Evolutionary conservation across 2,113 vertebrate genomes (phyloP).

Genomic region (Apodemus speciosus): DNA sequence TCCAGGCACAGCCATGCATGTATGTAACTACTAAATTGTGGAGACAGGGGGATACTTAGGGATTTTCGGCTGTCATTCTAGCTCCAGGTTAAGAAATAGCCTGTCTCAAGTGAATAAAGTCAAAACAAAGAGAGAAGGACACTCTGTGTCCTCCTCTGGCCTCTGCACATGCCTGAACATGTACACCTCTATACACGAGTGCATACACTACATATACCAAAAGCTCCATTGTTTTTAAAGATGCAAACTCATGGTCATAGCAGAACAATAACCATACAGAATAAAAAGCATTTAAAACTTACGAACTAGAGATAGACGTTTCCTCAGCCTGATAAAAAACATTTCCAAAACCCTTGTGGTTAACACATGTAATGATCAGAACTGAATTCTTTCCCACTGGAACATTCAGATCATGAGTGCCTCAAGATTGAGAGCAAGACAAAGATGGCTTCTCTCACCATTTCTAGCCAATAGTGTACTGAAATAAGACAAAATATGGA

Average conservation of each 20-base stretch:
- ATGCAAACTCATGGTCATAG: background rate
- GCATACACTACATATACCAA: background rate
- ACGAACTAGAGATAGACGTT: background rate
- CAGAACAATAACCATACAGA: background rate
- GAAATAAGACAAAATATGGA: background rate
- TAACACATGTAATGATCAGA: background rate
- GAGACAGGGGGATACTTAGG: background rate
- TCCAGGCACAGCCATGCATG: background rate
- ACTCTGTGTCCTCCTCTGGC: background rate
- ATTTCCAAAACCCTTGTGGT: background rate
- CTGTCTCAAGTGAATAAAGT: background rate
- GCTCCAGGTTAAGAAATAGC: background rate
- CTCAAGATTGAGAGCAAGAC: background rate
- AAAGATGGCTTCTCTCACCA: background rate
- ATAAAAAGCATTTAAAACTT: background rate
- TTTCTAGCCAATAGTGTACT: background rate
- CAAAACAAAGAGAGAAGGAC: background rate
- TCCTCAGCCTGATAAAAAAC: background rate
- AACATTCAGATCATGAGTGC: background rate
- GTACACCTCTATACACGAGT: background rate
- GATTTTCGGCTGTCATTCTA: background rate
- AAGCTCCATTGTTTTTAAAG: background rate
- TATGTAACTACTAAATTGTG: background rate
- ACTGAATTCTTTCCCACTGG: background rate
- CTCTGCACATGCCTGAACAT: background rate